phyloP scores from a whole-genome alignment of 2,113 vertebrate genomes.

The Neogale vison region DNA sequence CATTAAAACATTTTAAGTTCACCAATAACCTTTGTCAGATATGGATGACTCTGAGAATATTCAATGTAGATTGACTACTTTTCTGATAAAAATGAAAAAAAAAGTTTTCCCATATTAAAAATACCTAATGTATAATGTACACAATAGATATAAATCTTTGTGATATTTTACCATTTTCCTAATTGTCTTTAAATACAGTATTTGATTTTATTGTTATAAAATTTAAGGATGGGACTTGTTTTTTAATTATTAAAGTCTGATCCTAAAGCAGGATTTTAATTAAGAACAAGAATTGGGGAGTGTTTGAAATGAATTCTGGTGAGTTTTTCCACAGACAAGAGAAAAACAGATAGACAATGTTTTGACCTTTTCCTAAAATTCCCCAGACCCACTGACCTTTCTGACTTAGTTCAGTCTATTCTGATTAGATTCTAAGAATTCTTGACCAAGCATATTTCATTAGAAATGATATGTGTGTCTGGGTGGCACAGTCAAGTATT shows the following conservation, averaged over 20 bases:
- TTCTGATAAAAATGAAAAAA: background rate
- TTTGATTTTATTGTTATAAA: slow-evolving; percentile 45
- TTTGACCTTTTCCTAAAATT: slow-evolving; percentile 37
- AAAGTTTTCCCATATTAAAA: background rate
- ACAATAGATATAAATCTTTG: background rate
- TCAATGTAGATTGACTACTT: background rate
- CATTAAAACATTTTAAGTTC: background rate
- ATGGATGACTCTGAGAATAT: background rate
- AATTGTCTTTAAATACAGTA: background rate
- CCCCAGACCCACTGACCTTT: background rate
- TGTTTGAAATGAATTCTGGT: slow-evolving; percentile 35
- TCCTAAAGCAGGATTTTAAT: slow-evolving; percentile 56
- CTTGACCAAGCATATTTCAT: background rate
- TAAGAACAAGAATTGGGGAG: slow-evolving; percentile 47
- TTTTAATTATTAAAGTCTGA: slow-evolving; percentile 59
- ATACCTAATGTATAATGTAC: background rate
- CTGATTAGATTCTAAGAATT: slow-evolving; percentile 5
- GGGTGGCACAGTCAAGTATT: no score
- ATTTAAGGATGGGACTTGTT: background rate
- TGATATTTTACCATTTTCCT: background rate
- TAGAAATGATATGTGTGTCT: no score
- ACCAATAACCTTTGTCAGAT: background rate
- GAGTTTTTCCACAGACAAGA: background rate
- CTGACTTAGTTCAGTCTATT: background rate
- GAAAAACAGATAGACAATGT: background rate